These are phyloP conservation scores for Neomonachus schauinslandi DNA, from an alignment of 2,113 vertebrate genomes.

Conservation along the genomic window DNA sequence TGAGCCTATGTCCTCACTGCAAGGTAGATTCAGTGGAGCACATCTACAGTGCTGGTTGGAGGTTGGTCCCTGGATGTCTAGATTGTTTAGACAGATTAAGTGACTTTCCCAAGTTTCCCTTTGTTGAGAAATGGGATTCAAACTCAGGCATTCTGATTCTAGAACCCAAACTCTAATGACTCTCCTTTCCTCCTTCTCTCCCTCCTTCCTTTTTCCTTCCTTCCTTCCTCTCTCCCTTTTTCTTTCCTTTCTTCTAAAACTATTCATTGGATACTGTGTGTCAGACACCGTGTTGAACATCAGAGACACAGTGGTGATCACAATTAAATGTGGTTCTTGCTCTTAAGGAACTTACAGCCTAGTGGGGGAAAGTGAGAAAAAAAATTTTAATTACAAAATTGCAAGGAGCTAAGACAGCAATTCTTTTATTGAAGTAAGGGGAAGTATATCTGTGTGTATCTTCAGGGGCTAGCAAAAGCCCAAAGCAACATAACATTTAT, in stretches of 20 bases:
- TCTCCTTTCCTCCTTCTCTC: background rate
- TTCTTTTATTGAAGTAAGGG: background rate
- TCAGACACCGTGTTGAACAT: background rate
- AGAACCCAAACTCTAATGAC: background rate
- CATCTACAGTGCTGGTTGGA: background rate
- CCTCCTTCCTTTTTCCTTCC: background rate
- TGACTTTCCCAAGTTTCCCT: background rate
- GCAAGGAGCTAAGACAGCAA: background rate
- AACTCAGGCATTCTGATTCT: background rate
- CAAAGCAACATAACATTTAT: background rate
- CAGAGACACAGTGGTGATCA: background rate
- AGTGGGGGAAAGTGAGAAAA: rapidly evolving
- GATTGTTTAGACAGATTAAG: background rate
- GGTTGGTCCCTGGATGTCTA: background rate
- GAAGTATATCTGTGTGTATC: background rate
- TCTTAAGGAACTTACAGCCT: background rate
- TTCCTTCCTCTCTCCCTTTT: background rate
- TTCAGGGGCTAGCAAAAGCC: background rate
- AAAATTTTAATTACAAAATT: background rate
- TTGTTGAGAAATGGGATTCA: background rate
- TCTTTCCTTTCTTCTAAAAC: too few relatives aligned
- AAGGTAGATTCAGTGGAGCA: background rate
- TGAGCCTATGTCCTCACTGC: background rate
- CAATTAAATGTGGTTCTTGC: background rate
- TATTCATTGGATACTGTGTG: background rate